These are phyloP conservation scores for Danio jaintianensis DNA, from an alignment of 2,797 vertebrate species.

Conservation along the genomic window DNA sequence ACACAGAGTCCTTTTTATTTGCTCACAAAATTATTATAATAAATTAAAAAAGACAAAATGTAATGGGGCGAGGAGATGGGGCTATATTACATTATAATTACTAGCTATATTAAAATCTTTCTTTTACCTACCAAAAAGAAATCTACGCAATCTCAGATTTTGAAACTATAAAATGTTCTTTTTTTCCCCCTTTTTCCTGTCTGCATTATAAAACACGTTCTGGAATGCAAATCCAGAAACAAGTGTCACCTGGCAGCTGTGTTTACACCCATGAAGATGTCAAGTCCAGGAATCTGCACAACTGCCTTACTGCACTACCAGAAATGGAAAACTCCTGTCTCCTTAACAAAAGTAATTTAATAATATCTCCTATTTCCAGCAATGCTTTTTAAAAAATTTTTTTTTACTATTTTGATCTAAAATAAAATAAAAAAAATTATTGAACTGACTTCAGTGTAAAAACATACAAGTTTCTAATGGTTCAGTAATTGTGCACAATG, in stretches of 20 bases:
- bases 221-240: conserved; percentile 19
- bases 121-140: too few relatives aligned
- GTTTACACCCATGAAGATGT: conserved; percentile 20
- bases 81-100: too few relatives aligned
- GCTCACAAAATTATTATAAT: too few relatives aligned
- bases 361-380: background rate
- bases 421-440: background rate
- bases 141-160: background rate
- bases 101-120: too few relatives aligned
- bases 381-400: background rate
- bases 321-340: background rate
- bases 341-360: background rate
- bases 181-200: background rate
- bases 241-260: conserved; percentile 25
- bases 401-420: background rate
- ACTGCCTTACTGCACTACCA: conserved; percentile 9
- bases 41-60: too few relatives aligned
- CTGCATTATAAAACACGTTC: background rate
- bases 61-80: too few relatives aligned
- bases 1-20: too few relatives aligned
- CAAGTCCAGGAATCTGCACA: conserved; percentile 12
- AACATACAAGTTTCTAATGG: background rate
- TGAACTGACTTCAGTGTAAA: background rate
- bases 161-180: background rate
- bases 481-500: background rate